Evolutionary conservation across 2,797 vertebrate genomes (phyloP).

Genomic region (Pampus argenteus): DNA sequence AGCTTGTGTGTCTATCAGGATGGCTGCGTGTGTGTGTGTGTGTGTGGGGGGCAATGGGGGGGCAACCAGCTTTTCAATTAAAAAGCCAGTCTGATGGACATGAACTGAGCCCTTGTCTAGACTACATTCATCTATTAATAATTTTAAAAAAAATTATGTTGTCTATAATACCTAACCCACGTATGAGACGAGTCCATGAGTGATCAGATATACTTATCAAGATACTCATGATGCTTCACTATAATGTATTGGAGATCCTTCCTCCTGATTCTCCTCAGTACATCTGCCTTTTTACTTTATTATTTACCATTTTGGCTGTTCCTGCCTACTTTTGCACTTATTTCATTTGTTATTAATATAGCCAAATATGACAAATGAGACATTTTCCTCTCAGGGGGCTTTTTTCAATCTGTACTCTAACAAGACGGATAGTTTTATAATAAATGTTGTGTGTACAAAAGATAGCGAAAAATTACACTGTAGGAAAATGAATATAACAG

Average conservation of each 20-base stretch:
- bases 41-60: constrained; percentile 30
- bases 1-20: constrained; percentile 38
- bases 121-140: constrained; percentile 27
- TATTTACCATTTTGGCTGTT: no score
- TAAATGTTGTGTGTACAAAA: no score
- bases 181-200: constrained; percentile 7
- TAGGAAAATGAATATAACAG: no score
- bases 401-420: no score
- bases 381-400: no score
- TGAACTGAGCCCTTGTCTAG: constrained; percentile 22
- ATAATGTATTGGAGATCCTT: background rate
- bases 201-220: constrained; percentile 17
- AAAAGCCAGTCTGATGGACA: constrained; percentile 62
- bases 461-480: no score
- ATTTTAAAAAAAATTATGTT: no score
- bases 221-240: background rate
- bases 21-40: constrained; percentile 20
- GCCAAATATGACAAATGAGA: no score
- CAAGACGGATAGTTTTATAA: no score
- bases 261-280: background rate
- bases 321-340: no score
- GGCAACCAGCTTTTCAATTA: constrained; percentile 73
- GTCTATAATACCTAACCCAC: constrained; percentile 32
- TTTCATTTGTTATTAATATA: no score
- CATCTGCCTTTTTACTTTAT: background rate